These are phyloP conservation scores for Psittacula derbiana DNA, from an alignment of 2,797 vertebrate genomes.

Conservation along the genomic window DNA sequence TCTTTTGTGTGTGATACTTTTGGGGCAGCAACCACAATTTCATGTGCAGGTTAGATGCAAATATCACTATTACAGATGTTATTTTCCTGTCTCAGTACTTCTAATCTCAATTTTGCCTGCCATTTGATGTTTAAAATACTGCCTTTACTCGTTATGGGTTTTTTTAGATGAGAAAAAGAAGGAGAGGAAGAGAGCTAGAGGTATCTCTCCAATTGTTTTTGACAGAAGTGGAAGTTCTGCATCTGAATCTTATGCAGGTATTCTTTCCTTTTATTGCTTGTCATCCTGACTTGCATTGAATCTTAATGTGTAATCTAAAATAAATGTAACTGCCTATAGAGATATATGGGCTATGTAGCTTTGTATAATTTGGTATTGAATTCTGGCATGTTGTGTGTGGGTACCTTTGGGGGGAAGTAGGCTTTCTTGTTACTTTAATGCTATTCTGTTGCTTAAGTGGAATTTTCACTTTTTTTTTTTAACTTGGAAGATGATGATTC, in stretches of 20 bases:
- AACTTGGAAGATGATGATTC: slow-evolving; percentile 85
- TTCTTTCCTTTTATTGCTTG: slow-evolving; percentile 58
- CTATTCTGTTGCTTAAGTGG: slow-evolving; percentile 82
- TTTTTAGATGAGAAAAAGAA: slow-evolving; percentile 87
- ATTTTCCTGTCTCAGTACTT: not conserved
- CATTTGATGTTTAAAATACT: not conserved
- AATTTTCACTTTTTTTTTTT: slow-evolving; percentile 76
- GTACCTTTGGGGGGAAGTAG: slow-evolving; percentile 68
- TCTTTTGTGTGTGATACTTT: not conserved
- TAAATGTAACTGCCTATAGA: slow-evolving; percentile 51
- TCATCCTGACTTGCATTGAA: slow-evolving; percentile 15
- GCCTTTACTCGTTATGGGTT: not conserved
- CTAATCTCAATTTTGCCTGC: not conserved
- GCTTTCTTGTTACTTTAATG: slow-evolving; percentile 78
- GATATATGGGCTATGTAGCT: slow-evolving; percentile 65
- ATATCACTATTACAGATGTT: not conserved
- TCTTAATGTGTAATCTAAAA: slow-evolving; percentile 42
- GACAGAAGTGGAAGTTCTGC: slow-evolving; percentile 91
- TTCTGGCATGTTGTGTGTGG: slow-evolving; percentile 81
- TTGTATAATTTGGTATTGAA: slow-evolving; percentile 67
- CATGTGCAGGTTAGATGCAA: not conserved
- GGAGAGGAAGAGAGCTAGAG: slow-evolving; percentile 86
- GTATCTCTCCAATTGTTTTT: slow-evolving; percentile 90
- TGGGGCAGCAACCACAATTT: not conserved
- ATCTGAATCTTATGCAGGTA: slow-evolving; percentile 90